Conservation (phyloP, 2,888 invertebrate species). For the Eledone cirrhosa region DNA sequence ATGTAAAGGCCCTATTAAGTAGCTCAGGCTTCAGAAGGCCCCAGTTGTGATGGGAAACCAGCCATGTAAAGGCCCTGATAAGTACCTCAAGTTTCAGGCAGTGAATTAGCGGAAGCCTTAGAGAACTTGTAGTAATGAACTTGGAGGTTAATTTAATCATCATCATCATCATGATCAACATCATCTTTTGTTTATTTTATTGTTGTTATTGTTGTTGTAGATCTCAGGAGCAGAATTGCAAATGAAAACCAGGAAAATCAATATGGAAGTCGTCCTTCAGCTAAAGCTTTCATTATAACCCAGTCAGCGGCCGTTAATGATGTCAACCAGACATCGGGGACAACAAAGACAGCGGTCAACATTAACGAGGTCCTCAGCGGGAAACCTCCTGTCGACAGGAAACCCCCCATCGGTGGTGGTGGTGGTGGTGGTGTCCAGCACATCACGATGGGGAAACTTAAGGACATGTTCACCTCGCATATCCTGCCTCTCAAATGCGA, state of each 20-base stretch:
- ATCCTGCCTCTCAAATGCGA: not conserved
- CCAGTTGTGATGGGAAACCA: too few species aligned
- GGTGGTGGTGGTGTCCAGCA: not conserved
- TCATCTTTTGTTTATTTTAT: too few species aligned
- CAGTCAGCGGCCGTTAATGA: slow-evolving; percentile 36
- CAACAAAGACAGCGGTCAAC: slow-evolving; percentile 12
- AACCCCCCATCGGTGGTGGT: slow-evolving; percentile 36
- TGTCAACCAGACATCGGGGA: slow-evolving; percentile 21
- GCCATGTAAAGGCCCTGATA: too few species aligned
- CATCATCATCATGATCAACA: too few species aligned
- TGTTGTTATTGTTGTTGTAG: too few species aligned
- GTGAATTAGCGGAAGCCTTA: too few species aligned
- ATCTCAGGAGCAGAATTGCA: too few species aligned
- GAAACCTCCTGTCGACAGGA: slow-evolving; percentile 51
- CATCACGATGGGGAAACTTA: slow-evolving; percentile 17
- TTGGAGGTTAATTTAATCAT: too few species aligned
- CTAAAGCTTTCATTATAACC: slow-evolving; percentile 58
- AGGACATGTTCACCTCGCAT: not conserved
- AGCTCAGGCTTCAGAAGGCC: too few species aligned
- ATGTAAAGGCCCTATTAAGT: too few species aligned
- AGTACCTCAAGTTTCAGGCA: too few species aligned
- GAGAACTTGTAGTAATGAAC: too few species aligned
- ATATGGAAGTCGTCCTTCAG: slow-evolving; percentile 44
- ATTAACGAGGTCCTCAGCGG: slow-evolving; percentile 33
- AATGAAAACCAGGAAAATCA: not conserved